phyloP scores from a whole-genome alignment of 2,113 vertebrate species.

The Hypanus sabinus region DNA sequence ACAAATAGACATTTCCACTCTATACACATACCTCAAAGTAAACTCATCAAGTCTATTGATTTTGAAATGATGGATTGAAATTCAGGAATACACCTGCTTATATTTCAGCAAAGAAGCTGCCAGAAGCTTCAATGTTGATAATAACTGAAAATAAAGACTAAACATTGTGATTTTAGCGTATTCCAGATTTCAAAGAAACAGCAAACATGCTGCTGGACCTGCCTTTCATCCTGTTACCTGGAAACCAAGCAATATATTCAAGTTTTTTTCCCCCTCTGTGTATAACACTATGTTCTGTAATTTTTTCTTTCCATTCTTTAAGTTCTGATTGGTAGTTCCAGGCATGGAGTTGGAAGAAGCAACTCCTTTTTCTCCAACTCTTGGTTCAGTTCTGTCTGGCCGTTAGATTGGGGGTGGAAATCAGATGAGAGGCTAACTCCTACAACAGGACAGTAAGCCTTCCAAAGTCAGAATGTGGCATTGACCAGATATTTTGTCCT shows the following conservation, averaged over 20 bases:
- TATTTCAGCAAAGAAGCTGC: neutral
- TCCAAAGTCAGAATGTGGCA: too few relatives aligned
- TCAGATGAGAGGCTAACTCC: too few relatives aligned
- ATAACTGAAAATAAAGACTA: neutral
- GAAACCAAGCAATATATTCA: neutral
- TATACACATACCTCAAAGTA: neutral
- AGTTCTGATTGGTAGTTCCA: too few relatives aligned
- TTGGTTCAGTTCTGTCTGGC: too few relatives aligned
- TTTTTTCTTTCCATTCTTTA: neutral
- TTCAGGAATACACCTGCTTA: neutral
- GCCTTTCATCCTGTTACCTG: neutral
- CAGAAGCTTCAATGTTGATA: neutral
- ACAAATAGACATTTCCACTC: neutral
- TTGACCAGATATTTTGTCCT: too few relatives aligned
- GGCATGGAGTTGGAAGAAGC: too few relatives aligned
- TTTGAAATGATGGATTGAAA: constrained; percentile 9
- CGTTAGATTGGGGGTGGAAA: too few relatives aligned
- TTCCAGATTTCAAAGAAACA: neutral
- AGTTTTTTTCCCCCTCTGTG: neutral
- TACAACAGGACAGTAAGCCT: too few relatives aligned
- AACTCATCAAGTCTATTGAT: neutral
- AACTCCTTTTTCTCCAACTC: too few relatives aligned
- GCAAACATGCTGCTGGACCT: neutral
- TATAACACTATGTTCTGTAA: neutral
- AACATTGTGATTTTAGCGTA: constrained; percentile 8